Evolutionary conservation across 2,888 invertebrate species (phyloP), one percentile per base, ranked within the genome.

Genomic region (Papilio protenor): DNA sequence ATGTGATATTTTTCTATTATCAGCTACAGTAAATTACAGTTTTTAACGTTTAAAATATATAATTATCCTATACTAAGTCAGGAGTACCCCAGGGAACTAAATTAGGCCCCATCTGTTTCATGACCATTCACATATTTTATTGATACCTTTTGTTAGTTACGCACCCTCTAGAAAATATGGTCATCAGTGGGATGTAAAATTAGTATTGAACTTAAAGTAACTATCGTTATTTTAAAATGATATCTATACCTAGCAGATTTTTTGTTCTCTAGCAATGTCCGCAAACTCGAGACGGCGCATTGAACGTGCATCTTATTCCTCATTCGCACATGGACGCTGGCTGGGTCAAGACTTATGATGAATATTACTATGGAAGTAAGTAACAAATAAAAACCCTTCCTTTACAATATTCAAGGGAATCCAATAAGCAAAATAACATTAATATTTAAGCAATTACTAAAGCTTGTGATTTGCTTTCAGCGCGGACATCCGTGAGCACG

Each of bases 281-380:
- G 0, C 87, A 85, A 76, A 93, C 93, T 0, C 85, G 91, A 76
- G 94, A 94, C 1, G 94, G 94, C 0, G 92, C 92, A 0, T 59
- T 94, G 1, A 94, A 94, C 61, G 93, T 94, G 0, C 94, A 94
- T 23, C 79, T 94, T 0, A 89, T 96, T 0, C 95, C 97, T 0
- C 98, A 98, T 85, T 97, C 97, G 0, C 98, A 98, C 87, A 97
- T 98, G 93, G 98, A 98, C 86, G 97, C 97, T 0, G 98, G 98
- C 1, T 98, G 98, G 98, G 94, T 98, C 66, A 97, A 97, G 89
- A 98, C 98, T 0, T 97, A 97, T 4, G 98, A 98, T 85, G 97
- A 98, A 86, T 98, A 98, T 85, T 98, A 96, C 83, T 97, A 96
- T 85, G 96, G 96, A 84, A 95, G 96, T 96, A 84, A 89, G 91